These are phyloP conservation scores for Mercenaria mercenaria DNA, from an alignment of 1,140 invertebrate genomes.

Conservation along the genomic window DNA sequence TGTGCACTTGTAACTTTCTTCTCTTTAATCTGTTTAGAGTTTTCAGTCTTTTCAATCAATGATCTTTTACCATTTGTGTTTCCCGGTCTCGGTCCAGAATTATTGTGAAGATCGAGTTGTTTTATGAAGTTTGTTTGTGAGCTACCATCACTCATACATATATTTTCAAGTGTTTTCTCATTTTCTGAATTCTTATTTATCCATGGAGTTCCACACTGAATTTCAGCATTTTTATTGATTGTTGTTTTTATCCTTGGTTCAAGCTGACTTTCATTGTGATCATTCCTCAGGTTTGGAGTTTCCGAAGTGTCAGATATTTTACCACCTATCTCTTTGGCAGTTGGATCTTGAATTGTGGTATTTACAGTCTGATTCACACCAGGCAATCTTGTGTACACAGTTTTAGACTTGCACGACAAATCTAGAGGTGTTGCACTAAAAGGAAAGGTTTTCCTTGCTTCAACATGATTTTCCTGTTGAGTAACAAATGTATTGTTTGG, in stretches of 20 bases:
- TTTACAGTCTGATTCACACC: no score
- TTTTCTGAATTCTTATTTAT: neutral
- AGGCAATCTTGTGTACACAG: no score
- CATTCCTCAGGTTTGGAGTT: neutral
- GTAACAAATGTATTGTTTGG: no score
- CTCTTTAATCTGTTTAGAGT: neutral
- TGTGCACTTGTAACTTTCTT: neutral
- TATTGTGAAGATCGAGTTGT: neutral
- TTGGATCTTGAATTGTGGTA: no score
- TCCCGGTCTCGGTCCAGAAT: neutral
- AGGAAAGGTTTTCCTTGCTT: neutral
- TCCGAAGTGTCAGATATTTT: no score
- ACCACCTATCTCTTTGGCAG: no score
- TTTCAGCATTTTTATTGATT: conserved; percentile 49
- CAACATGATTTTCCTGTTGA: neutral
- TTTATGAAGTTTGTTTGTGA: conserved; percentile 18
- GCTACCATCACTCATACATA: neutral
- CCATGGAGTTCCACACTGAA: conserved; percentile 59
- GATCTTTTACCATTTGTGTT: neutral
- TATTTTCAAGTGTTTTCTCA: neutral
- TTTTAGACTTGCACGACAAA: neutral
- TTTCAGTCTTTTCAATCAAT: neutral
- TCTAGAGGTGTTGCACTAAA: neutral
- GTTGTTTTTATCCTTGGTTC: neutral
- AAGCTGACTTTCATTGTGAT: neutral